Conservation (phyloP, 2,888 invertebrate species). For the Torymus aiolomorphi region DNA sequence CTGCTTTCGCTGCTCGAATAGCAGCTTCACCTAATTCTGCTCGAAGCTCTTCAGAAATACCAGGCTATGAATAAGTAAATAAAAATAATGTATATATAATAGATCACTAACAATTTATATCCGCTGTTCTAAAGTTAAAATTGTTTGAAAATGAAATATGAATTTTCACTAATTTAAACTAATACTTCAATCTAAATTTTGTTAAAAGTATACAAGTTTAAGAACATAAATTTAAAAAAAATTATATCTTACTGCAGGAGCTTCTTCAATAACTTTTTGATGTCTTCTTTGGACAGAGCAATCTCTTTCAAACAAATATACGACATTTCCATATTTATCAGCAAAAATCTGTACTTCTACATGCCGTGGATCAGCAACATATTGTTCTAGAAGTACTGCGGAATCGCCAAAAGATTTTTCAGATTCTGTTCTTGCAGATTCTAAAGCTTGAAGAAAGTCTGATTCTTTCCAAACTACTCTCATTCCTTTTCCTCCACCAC, state of each 20-base stretch:
- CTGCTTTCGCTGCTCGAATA: constrained; percentile 94
- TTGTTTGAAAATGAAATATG: neutral
- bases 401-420: constrained; percentile 96
- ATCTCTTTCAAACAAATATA: constrained; percentile 97
- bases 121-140: too few relatives aligned
- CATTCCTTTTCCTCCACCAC: constrained; percentile 99
- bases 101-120: neutral
- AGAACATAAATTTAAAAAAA: neutral
- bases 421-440: constrained; percentile 95
- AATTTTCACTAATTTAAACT: neutral
- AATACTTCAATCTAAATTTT: neutral
- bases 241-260: constrained; percentile 89
- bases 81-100: neutral
- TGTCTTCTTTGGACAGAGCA: constrained; percentile 99
- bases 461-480: constrained; percentile 87
- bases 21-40: constrained; percentile 91
- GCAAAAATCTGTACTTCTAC: constrained; percentile 99
- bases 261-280: constrained; percentile 99
- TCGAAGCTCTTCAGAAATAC: constrained; percentile 86
- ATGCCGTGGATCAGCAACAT: constrained; percentile 90
- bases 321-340: constrained; percentile 92
- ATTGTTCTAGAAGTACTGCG: constrained; percentile 93
- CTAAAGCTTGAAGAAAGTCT: constrained; percentile 90
- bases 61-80: constrained; percentile 80
- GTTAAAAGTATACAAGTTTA: neutral